Evolutionary conservation across 2,797 vertebrate genomes (phyloP), one percentile per base, ranked within the genome.

Genomic region (Danionella dracula): DNA sequence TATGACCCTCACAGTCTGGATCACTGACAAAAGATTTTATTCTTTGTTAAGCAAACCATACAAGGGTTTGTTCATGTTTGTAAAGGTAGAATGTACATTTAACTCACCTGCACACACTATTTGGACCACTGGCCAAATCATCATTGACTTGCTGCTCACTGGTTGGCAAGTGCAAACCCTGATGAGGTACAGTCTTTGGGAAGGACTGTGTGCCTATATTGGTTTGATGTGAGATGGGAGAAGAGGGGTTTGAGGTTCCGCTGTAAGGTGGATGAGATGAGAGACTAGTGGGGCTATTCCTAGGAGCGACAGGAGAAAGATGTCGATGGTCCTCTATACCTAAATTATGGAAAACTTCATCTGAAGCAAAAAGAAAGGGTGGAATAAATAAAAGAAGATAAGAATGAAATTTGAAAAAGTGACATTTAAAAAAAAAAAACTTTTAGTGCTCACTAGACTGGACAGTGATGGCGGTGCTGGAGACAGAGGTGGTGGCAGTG

Each of bases 1-100:
- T 93, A 80, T 99, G 96, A 40, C 96, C 95, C 82, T 98, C 96
- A 8, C 96, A 99, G 62, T 98, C 95, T 0, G 96, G 96, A 81
- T 99, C 96, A 75, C 96, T 99, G 40, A 0, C 44, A 73, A 61
- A 44, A 63, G 1, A 27, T n/a, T n/a, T n/a, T n/a, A n/a, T n/a
- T n/a, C n/a, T n/a, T n/a, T n/a, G n/a, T n/a, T n/a, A 27, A 27
- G 23, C 23, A 27, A 27, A 27, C n/a, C n/a, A n/a, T n/a, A n/a
- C n/a, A n/a, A n/a, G n/a, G n/a, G n/a, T n/a, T n/a, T n/a, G n/a
- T n/a, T n/a, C n/a, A n/a, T n/a, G n/a, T n/a, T n/a, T n/a, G 3
- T 27, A 6, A 27, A 3, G 6, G 3, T 3, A 3, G 8, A 27
- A 16, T 6, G 6, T 19, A 16, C 1, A 40, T 1, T 21, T 4